Base-by-base conservation (phyloP, 2,113 vertebrate species). In the Chaetorhynchus papuensis region DNA sequence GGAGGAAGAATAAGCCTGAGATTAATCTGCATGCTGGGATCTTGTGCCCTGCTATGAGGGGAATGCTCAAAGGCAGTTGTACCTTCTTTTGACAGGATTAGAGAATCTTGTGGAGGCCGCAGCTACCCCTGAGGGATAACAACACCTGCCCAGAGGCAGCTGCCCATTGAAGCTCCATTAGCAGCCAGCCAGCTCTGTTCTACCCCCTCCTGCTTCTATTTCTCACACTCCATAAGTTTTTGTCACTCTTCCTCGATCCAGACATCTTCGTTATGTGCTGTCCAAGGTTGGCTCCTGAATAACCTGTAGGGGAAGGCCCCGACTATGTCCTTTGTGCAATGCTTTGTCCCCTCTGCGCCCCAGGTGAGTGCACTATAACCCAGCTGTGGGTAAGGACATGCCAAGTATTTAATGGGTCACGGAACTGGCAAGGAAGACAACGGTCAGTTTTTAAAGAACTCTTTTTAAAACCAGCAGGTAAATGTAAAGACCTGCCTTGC, bases 41-140 rank as follows among this genome's bases (percentile, higher is more conserved):
- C n/a, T 42, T 49, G 19, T 50, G 37, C 27, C 35, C 52, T 42
- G 69, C 3, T 22, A 1, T 1, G 37, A 53, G 45, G 63, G 47
- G 47, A 91, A 65, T 81, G 63, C 81, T 91, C 0, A 97, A 90
- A 93, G 92, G 93, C 83, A 95, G 94, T 89, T 97, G 79, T 96
- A 33, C 96, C 97, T 96, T 78, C 93, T 96, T 96, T 96, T 91
- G 91, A 96, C 97, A 97, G 97, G 97, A 97, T 98, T 96, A 97
- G 98, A 97, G 98, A 98, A 69, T 96, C 97, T 86, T 97, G 97
- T 74, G 97, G 97, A 97, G 95, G 96, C 96, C 96, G 96, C 66
- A 94, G 96, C 93, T 97, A 98, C 75, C 98, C 97, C 57, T 97
- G 96, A 98, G 96, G 63, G 70, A 44, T 66, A 64, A 28, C 87